phyloP scores from a whole-genome alignment of 2,797 vertebrate species.

The Dipus sagitta region DNA sequence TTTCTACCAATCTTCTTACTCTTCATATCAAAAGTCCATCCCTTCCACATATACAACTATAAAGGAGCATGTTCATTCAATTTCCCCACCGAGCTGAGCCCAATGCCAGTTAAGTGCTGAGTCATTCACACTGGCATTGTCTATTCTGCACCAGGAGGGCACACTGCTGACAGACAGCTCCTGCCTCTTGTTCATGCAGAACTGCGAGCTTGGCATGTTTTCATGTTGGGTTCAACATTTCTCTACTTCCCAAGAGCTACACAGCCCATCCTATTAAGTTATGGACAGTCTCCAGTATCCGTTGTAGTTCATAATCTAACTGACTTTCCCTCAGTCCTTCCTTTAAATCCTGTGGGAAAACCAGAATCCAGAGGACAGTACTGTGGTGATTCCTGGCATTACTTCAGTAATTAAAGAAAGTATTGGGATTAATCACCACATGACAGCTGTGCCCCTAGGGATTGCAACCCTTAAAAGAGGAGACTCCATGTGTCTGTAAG shows the following conservation, averaged over 20 bases:
- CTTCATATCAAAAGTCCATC: neutral
- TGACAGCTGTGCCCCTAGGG: neutral
- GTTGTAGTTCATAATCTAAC: neutral
- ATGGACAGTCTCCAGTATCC: neutral
- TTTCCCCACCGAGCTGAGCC: neutral
- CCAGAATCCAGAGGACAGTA: neutral
- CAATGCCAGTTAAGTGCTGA: neutral
- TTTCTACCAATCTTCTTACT: neutral
- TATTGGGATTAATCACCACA: neutral
- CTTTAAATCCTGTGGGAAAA: neutral
- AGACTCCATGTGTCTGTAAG: neutral
- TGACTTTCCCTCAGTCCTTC: neutral
- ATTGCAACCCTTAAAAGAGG: neutral
- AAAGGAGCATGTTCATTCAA: neutral
- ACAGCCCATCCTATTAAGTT: neutral
- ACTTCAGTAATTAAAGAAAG: neutral
- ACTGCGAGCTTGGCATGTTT: neutral
- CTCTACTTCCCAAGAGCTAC: neutral
- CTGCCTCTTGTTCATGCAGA: too few relatives aligned
- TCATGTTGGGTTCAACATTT: neutral
- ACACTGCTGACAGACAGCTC: neutral
- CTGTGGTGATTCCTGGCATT: neutral
- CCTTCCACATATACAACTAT: neutral
- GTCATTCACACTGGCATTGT: too few relatives aligned
- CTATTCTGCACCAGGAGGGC: too few relatives aligned